phyloP scores from a whole-genome alignment of 2,888 invertebrate genomes.

The Synergus laeviventris region DNA sequence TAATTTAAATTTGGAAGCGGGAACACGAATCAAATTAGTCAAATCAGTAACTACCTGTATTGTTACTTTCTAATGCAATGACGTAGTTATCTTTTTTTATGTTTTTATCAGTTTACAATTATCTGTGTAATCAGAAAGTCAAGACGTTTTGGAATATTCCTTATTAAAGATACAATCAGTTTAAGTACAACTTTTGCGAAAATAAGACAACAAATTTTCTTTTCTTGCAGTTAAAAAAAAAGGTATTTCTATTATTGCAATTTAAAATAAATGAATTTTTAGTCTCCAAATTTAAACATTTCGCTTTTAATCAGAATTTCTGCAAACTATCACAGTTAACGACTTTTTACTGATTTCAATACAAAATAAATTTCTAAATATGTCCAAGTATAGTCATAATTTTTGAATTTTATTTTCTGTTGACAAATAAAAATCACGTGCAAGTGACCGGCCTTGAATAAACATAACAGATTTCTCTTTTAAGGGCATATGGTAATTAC shows the following conservation, averaged over 20 bases:
- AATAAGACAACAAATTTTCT: neutral
- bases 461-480: neutral
- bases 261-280: neutral
- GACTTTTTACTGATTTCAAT: neutral
- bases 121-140: neutral
- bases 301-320: no score
- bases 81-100: constrained; percentile 6
- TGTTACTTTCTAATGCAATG: neutral
- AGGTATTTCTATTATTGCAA: neutral
- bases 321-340: no score
- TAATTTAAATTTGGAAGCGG: neutral
- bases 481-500: no score
- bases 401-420: neutral
- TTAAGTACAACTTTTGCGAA: neutral
- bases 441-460: neutral
- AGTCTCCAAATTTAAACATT: neutral
- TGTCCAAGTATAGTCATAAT: neutral
- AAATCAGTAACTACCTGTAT: neutral
- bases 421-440: neutral
- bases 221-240: no score
- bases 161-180: neutral
- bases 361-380: neutral
- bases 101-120: constrained; percentile 8
- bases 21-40: neutral
- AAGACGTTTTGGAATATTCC: neutral